Evolutionary conservation across 92 coral and sea anemone species (phyloP), one percentile per base, ranked within the genome.

Genomic region (Palythoa grandis): DNA sequence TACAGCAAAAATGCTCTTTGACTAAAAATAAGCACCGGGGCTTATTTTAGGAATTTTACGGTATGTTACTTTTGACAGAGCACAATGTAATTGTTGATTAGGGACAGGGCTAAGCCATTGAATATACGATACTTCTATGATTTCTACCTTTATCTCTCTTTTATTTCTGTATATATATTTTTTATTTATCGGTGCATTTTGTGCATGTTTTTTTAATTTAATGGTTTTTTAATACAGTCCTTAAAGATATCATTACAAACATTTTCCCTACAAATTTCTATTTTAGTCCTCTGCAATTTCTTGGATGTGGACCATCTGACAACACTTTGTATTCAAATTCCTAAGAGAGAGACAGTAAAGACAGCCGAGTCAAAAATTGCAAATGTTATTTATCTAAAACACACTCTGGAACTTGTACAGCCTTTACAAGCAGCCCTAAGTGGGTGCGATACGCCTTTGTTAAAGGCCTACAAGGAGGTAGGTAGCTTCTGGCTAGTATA

Each of bases 321-420:
- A 14, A 92, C 99, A 60, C 89, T 97, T 96, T 97, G 98, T 69
- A 93, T 95, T 43, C 98, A 97, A 84, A 93, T 97, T 60, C 99
- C 99, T 38, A 97, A 97, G 87, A 92, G 93, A 72, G 99, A 97
- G 58, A 95, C 98, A 20, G 91, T 97, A 12, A 97, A 97, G 83
- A 97, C 99, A 1, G 98, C 99, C n/a, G 99, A 97, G 57, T 91
- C 98, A 38, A 97, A 97, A 86, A 97, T 97, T 75, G 76, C 97
- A 11, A 95, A 97, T 15, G 94, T 94, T 20, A 97, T 97, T 52
- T 91, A 91, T 61, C 92, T 96, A 19, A 96, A 96, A 79, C 99
- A 96, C 74, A 93, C 98, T 8, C 88, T 96, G 76, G 98, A 95
- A 84, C 99, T 96, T 65, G 91, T 96, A 5, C 95, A 95, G 88